These are phyloP conservation scores for Rhabditoides inermis DNA, from an alignment of 2,888 invertebrate species.

Conservation along the genomic window DNA sequence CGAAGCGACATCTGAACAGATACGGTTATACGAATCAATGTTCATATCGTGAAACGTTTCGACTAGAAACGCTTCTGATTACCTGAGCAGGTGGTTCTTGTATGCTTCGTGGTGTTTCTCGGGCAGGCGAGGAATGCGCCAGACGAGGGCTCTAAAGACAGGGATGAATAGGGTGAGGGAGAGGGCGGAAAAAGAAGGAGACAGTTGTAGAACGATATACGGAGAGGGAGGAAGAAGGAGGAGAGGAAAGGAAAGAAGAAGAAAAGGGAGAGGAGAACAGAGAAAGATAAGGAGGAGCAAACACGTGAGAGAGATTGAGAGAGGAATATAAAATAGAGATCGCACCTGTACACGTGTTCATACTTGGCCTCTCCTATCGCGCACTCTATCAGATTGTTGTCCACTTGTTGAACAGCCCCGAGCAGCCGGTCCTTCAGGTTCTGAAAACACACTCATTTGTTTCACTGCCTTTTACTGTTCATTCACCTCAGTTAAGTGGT, in stretches of 20 bases:
- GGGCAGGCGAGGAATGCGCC: constrained; percentile 92
- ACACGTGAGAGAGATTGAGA: not conserved
- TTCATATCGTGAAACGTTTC: not conserved
- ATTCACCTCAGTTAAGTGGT: too few species aligned
- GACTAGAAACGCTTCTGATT: not conserved
- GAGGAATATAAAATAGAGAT: not conserved
- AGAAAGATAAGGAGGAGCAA: too few species aligned
- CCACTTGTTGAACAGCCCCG: constrained; percentile 80
- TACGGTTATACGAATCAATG: not conserved
- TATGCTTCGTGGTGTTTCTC: constrained; percentile 99
- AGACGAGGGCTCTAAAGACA: constrained; percentile 85
- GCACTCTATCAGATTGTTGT: constrained; percentile 78
- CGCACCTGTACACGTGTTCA: too few species aligned
- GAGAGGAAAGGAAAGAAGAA: too few species aligned
- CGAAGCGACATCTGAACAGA: constrained; percentile 62
- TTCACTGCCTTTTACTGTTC: too few species aligned
- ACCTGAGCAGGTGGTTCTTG: constrained; percentile 82
- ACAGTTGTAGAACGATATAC: too few species aligned
- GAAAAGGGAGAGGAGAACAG: too few species aligned
- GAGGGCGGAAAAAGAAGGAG: too few species aligned
- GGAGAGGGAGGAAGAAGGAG: too few species aligned
- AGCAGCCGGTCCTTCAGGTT: constrained; percentile 52
- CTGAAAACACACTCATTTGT: too few species aligned
- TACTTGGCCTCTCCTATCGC: constrained; percentile 36
- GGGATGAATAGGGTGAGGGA: constrained; percentile 99